A percentile compares a stretch with the other conserved stretches of the same genome.
Conservation (phyloP, 2,888 invertebrate species). For the Rhimphoctona megacephalus region DNA sequence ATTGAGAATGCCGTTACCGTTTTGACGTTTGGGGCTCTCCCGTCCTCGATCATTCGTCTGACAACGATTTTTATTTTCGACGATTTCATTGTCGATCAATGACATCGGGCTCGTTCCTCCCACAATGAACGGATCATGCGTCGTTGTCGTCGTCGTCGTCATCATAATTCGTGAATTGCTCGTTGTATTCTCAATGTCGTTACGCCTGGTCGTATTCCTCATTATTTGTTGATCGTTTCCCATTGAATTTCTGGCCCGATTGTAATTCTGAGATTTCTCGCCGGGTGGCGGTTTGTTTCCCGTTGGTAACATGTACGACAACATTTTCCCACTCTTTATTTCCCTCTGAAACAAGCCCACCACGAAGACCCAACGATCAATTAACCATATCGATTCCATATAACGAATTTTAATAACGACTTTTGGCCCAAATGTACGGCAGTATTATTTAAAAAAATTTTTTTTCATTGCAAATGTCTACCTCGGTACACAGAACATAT, state of each 20-base stretch:
- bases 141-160: conserved; percentile 63
- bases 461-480: neutral
- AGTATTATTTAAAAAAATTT: neutral
- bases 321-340: conserved; percentile 85
- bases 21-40: conserved; percentile 82
- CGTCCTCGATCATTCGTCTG: conserved; percentile 68
- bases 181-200: conserved; percentile 72
- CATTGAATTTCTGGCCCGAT: conserved; percentile 68
- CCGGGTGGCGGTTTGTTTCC: conserved; percentile 91
- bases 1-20: conserved; percentile 75
- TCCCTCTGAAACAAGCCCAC: conserved; percentile 63
- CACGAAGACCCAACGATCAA: too few relatives aligned
- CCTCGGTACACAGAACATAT: neutral
- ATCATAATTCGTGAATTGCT: conserved; percentile 71
- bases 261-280: conserved; percentile 75
- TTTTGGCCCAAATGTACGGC: too few relatives aligned
- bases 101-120: conserved; percentile 50
- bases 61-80: conserved; percentile 57
- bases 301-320: conserved; percentile 92
- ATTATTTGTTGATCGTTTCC: conserved; percentile 65
- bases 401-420: too few relatives aligned
- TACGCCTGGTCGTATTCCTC: conserved; percentile 64
- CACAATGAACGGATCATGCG: conserved; percentile 57
- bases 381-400: neutral
- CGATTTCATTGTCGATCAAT: conserved; percentile 68